Evolutionary conservation across 2,797 vertebrate species (phyloP).

Genomic region (Xenopus petersii): DNA sequence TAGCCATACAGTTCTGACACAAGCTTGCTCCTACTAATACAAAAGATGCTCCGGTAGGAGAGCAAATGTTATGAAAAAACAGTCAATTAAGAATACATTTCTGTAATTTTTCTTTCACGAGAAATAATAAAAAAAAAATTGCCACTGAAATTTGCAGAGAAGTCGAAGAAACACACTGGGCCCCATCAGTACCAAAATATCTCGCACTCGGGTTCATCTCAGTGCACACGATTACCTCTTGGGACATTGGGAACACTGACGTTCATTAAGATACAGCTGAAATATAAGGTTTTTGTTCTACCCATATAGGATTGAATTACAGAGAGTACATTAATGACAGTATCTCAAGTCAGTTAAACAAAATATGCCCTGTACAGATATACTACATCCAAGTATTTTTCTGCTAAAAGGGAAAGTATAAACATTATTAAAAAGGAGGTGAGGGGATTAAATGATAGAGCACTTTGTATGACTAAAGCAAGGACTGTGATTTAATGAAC

Average conservation of each 20-base stretch:
- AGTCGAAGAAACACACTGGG: neutral
- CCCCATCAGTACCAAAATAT: neutral
- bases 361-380: too few relatives aligned
- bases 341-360: too few relatives aligned
- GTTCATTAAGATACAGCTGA: neutral
- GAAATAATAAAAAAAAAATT: neutral
- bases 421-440: too few relatives aligned
- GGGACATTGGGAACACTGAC: neutral
- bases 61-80: constrained; percentile 12
- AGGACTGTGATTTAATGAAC: too few relatives aligned
- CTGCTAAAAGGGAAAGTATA: too few relatives aligned
- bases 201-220: neutral
- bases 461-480: too few relatives aligned
- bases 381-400: too few relatives aligned
- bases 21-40: constrained; percentile 8
- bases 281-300: neutral
- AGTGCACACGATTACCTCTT: neutral
- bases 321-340: too few relatives aligned
- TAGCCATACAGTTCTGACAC: constrained; percentile 23
- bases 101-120: neutral
- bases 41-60: constrained; percentile 1
- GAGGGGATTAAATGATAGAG: too few relatives aligned
- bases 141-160: neutral
- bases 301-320: neutral
- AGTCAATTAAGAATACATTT: neutral